Percentiles rank a stretch among this genome's conserved stretches.
phyloP scores from a whole-genome alignment of 2,113 vertebrate species.

The Budorcas taxicolor region DNA sequence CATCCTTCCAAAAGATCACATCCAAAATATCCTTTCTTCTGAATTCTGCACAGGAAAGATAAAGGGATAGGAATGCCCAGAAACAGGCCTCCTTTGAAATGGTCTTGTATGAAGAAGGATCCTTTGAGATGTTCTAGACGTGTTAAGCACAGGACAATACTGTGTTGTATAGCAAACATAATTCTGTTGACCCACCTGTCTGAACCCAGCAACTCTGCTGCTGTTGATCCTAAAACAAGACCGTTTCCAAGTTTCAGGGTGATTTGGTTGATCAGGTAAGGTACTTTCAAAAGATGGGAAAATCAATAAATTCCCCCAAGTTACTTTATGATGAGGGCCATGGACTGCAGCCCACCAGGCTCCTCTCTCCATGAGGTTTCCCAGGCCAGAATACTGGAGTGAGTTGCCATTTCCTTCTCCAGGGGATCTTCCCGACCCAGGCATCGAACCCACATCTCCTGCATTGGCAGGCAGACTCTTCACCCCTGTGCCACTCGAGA shows the following conservation, averaged over 20 bases:
- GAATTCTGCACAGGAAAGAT: neutral
- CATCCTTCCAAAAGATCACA: neutral
- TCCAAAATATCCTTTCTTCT: slow-evolving; percentile 31
- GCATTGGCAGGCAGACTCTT: neutral
- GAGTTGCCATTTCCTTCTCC: neutral
- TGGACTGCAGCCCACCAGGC: neutral
- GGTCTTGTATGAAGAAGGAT: neutral
- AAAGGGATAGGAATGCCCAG: neutral
- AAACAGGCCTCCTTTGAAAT: neutral
- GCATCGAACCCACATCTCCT: neutral
- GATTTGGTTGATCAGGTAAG: neutral
- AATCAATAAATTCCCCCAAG: neutral
- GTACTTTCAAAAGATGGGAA: neutral
- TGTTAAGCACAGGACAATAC: no score
- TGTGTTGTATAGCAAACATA: neutral
- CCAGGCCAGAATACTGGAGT: neutral
- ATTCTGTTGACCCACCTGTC: neutral
- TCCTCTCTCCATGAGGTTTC: neutral
- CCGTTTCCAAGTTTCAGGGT: neutral
- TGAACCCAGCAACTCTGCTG: neutral
- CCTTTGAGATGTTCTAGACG: neutral
- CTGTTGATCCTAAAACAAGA: neutral
- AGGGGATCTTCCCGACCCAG: neutral
- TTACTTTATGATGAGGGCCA: neutral
- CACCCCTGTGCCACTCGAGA: neutral